Conservation (phyloP, 2,113 vertebrate species). For the Manacus vitellinus region DNA sequence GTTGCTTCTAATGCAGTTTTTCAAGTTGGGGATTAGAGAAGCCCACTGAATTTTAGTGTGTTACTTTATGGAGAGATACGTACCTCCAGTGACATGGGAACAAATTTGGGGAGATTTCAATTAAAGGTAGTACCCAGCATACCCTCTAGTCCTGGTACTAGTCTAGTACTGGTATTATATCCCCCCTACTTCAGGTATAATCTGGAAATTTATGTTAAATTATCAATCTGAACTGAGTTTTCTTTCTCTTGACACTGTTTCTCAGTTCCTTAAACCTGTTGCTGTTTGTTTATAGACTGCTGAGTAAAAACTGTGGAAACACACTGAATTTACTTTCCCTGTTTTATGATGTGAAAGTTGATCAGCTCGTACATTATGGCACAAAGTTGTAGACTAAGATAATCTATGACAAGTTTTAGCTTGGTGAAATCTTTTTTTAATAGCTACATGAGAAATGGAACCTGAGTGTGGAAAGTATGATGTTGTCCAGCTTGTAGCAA, state of each 20-base stretch:
- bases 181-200: background rate
- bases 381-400: background rate
- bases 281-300: background rate
- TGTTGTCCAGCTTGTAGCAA: background rate
- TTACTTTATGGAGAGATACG: background rate
- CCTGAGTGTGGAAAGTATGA: background rate
- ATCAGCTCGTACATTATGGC: background rate
- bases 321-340: background rate
- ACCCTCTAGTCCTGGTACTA: background rate
- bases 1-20: conserved; percentile 27
- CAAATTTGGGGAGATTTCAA: background rate
- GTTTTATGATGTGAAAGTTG: background rate
- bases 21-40: background rate
- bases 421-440: background rate
- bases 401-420: background rate
- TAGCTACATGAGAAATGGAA: background rate
- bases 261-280: background rate
- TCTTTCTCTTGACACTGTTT: background rate
- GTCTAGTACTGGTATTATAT: background rate
- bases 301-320: background rate
- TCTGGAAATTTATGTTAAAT: background rate
- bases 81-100: background rate
- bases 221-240: background rate
- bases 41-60: background rate
- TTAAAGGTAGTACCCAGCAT: background rate